These are phyloP conservation scores for Cinara cedri DNA, from an alignment of 2,888 invertebrate species.

Conservation along the genomic window DNA sequence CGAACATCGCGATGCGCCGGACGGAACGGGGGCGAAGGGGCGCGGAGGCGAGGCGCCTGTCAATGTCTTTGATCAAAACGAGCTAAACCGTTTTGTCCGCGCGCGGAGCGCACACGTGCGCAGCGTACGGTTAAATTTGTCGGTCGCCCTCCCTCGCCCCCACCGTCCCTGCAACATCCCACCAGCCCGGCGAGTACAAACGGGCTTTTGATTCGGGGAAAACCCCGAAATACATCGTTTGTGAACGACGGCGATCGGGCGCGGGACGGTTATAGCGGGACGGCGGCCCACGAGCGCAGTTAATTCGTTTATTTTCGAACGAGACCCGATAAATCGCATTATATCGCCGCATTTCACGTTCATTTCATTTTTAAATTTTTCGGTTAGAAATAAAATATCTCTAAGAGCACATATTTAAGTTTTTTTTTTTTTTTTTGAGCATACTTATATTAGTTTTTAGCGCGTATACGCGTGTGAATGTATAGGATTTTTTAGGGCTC, in stretches of 20 bases:
- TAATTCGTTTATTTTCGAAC: constrained; percentile 44
- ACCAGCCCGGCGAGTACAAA: background rate
- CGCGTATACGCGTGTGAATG: no score
- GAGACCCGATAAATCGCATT: constrained; percentile 44
- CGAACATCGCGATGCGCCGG: background rate
- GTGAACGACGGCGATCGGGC: background rate
- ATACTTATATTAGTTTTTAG: no score
- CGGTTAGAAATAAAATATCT: no score
- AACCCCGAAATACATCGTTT: background rate
- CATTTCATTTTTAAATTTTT: no score
- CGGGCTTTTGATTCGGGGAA: constrained; percentile 12
- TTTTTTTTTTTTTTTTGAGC: no score
- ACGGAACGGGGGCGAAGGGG: background rate
- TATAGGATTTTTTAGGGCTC: no score
- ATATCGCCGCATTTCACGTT: background rate
- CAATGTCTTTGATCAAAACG: constrained; percentile 26
- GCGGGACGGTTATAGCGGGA: no score
- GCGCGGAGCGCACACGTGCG: background rate
- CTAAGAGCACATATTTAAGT: no score
- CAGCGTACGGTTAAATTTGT: background rate
- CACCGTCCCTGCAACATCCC: no score
- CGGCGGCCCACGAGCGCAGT: no score
- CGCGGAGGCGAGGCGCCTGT: background rate
- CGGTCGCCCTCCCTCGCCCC: background rate
- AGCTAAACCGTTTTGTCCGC: background rate